Conservation (phyloP, 1,140 invertebrate genomes). For the Steinernema khuongi region DNA sequence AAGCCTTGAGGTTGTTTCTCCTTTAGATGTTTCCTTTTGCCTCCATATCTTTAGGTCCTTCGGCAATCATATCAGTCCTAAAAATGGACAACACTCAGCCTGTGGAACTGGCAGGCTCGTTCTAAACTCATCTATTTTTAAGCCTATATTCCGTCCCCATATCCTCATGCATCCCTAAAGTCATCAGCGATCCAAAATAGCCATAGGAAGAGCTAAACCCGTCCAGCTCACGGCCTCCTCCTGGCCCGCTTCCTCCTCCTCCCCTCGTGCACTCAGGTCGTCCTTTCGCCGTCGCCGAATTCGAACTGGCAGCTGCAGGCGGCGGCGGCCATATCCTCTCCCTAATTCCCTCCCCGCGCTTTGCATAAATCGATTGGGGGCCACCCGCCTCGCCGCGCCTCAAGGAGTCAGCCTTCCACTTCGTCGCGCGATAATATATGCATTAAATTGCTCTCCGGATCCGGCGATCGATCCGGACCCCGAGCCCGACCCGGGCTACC, state of each 20-base stretch:
- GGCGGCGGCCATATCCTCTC: neutral
- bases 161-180: too few relatives aligned
- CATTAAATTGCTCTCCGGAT: neutral
- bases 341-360: too few relatives aligned
- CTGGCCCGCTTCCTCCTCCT: neutral
- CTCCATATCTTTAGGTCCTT: too few relatives aligned
- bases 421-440: slow-evolving; percentile 5
- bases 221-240: neutral
- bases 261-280: neutral
- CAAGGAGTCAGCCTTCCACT: neutral
- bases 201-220: neutral
- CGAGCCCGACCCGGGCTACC: neutral
- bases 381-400: neutral
- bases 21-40: too few relatives aligned
- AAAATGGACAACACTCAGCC: too few relatives aligned
- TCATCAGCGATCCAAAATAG: too few relatives aligned
- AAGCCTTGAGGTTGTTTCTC: too few relatives aligned
- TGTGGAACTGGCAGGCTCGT: too few relatives aligned
- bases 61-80: too few relatives aligned
- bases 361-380: neutral
- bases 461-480: neutral
- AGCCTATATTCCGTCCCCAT: too few relatives aligned
- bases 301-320: neutral
- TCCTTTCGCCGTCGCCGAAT: neutral
- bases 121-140: too few relatives aligned